These are phyloP conservation scores for Eilema sororculum DNA, from an alignment of 2,888 invertebrate species.

Conservation along the genomic window DNA sequence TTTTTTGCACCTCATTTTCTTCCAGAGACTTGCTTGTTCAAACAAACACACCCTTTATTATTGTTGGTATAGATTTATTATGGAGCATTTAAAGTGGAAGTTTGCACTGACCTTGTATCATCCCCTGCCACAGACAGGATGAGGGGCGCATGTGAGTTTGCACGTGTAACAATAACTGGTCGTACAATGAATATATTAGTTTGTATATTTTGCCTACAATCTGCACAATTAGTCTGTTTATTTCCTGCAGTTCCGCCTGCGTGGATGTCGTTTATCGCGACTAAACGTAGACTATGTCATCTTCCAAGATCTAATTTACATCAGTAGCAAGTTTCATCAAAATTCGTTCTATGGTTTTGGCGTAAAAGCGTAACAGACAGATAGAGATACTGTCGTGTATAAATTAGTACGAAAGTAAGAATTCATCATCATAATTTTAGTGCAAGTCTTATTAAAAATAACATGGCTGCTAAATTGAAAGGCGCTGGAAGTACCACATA, in stretches of 20 bases:
- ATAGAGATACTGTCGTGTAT: too few relatives aligned
- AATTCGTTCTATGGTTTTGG: too few relatives aligned
- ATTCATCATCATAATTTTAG: too few relatives aligned
- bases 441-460: too few relatives aligned
- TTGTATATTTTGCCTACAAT: neutral
- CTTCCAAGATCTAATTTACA: too few relatives aligned
- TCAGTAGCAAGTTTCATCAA: too few relatives aligned
- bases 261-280: too few relatives aligned
- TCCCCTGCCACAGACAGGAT: conserved; percentile 59
- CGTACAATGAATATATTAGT: neutral
- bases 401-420: too few relatives aligned
- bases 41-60: neutral
- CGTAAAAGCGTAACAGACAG: conserved; percentile 29
- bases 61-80: neutral
- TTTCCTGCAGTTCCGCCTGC: neutral
- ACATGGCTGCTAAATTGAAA: too few relatives aligned
- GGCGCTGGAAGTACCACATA: too few relatives aligned
- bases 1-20: neutral
- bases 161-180: conserved; percentile 54
- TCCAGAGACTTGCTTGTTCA: neutral
- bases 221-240: too few relatives aligned
- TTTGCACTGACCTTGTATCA: conserved; percentile 67
- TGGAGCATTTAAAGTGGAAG: conserved; percentile 50
- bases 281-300: too few relatives aligned
- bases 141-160: conserved; percentile 67